These are phyloP conservation scores for Felis chaus DNA, from an alignment of 2,113 vertebrate species.

Conservation along the genomic window DNA sequence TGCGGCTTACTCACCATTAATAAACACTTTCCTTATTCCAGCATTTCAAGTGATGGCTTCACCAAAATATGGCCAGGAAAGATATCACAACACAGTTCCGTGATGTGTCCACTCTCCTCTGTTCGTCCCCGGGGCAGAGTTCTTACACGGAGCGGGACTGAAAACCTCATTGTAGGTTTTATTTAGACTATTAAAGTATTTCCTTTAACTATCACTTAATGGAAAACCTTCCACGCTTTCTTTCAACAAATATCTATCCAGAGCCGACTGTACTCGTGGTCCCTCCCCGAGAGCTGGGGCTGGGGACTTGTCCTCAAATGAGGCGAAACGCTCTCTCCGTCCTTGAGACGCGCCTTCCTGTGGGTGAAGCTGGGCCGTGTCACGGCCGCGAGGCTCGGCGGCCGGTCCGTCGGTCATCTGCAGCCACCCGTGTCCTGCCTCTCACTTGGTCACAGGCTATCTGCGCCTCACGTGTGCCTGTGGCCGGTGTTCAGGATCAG, in stretches of 20 bases:
- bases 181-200: neutral
- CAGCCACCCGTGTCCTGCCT: fast-evolving
- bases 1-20: neutral
- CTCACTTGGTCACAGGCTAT: fast-evolving
- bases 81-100: neutral
- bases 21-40: neutral
- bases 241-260: fast-evolving
- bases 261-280: fast-evolving
- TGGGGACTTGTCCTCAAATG: fast-evolving
- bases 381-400: fast-evolving
- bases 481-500: neutral
- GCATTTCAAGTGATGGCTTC: neutral
- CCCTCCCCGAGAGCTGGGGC: fast-evolving
- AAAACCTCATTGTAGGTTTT: neutral
- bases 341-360: fast-evolving
- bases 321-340: fast-evolving
- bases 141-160: neutral
- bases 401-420: fast-evolving
- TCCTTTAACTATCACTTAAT: neutral
- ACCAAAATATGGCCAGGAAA: neutral
- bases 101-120: fast-evolving
- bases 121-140: fast-evolving
- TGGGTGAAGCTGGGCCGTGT: fast-evolving
- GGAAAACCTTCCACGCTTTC: neutral
- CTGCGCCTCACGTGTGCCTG: fast-evolving